These are phyloP conservation scores for Meghimatium bilineatum DNA, from an alignment of 2,888 invertebrate species.

Conservation along the genomic window DNA sequence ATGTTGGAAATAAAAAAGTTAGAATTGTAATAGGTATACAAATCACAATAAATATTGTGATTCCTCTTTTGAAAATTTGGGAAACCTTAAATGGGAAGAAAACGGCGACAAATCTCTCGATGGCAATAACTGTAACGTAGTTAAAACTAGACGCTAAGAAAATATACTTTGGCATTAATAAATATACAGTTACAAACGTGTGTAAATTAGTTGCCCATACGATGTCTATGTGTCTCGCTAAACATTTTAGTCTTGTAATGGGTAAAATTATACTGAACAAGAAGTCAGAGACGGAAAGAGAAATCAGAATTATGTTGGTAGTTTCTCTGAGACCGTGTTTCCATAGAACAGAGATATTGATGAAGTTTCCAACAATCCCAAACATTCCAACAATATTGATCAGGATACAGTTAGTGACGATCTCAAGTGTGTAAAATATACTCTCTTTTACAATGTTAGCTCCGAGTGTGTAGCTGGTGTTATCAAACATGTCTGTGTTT, in stretches of 20 bases:
- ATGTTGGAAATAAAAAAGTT: neutral
- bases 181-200: slow-evolving; percentile 1
- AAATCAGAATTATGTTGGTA: slow-evolving; percentile 20
- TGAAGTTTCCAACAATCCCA: slow-evolving; percentile 25
- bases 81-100: slow-evolving; percentile 18
- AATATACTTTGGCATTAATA: slow-evolving; percentile 21
- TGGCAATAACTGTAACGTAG: slow-evolving; percentile 8
- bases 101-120: slow-evolving; percentile 23
- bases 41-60: neutral
- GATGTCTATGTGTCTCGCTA: neutral
- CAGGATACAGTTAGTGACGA: slow-evolving; percentile 22
- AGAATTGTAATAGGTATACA: neutral
- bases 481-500: neutral
- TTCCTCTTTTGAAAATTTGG: neutral
- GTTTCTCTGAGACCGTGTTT: slow-evolving; percentile 26
- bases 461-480: neutral
- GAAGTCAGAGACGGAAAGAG: slow-evolving; percentile 16
- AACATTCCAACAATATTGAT: slow-evolving; percentile 23
- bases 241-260: slow-evolving; percentile 13
- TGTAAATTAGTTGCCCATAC: neutral
- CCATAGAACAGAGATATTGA: slow-evolving; percentile 14
- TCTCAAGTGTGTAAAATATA: neutral
- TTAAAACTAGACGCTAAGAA: neutral
- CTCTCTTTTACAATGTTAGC: neutral
- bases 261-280: slow-evolving; percentile 12